Base-by-base conservation (phyloP, 2,888 invertebrate species). In the Melipona beecheii region DNA sequence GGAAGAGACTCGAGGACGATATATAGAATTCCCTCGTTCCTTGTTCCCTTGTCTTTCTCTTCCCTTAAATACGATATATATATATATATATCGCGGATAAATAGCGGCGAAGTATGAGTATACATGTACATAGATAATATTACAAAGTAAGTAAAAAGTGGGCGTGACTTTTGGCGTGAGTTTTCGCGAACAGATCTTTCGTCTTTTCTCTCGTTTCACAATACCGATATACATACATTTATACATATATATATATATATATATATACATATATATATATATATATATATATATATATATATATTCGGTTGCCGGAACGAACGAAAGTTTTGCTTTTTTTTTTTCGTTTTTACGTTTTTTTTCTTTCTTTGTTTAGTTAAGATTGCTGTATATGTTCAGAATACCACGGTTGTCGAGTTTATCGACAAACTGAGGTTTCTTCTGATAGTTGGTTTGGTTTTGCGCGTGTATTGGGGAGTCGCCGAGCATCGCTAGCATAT, bases 401-500 rank as follows among this genome's bases (percentile, higher is more conserved):
- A 83, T 74, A 75, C 74, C 88, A 50, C 86, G 86, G 80, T 81
- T 81, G 60, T 88, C 89, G 70, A 77, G 64, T 58, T 83, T 83
- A 24, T 50, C 83, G 82, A 75, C 82, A 54, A 81, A 52, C 81
- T 81, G 90, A 60, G 84, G 74, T 78, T 89, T 88, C 84, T 84
- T 90, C 76, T 85, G 85, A 85, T 82, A 81, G 81, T 79, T 88
- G 56, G 85, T 89, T 83, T 93, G 93, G 89, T 92, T 93, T 91
- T 92, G 93, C 89, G 88, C 90, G 89, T 93, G 93, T 83, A 90
- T 92, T 78, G 93, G 92, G 86, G 92, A 91, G 86, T 93, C 93
- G 91, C 93, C 93, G 90, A 94, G 92, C 93, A 94, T 93, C 84
- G 93, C 93, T 90, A 93, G 89, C 94, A 93, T 93, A 86, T 94